Base-by-base conservation (phyloP, 2,888 invertebrate genomes). In the Colostygia pectinataria region DNA sequence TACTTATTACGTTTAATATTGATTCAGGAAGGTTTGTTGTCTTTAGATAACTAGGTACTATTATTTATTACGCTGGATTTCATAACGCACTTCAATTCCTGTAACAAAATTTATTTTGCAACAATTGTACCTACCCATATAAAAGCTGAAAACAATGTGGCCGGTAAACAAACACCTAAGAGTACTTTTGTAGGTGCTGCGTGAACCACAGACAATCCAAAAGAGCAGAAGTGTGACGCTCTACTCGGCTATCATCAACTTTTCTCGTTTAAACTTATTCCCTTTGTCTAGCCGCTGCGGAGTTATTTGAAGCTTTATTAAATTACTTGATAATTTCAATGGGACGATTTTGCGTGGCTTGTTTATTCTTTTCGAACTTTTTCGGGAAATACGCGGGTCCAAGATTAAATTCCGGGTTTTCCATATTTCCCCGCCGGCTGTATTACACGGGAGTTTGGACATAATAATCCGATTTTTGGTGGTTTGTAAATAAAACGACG, bases 191-290 rank as follows among this genome's bases (percentile, higher is more conserved):
- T 20, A 20, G 15, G 10, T 20, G 18, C 9, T 9, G 33, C 10
- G 10, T 9, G n/a, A 32, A 9, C 1, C 38, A 38, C 38, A 38
- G 13, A 20, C 39, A 40, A 23, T 36, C 24, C 23, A 9, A 14
- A 36, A 29, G 13, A 32, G 32, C 25, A 29, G 42, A 29, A 43
- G 24, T 39, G 45, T 40, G 40, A 41, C 44, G 25, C 27, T 28
- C 37, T 45, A 33, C 39, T 41, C 57, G 53, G 51, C 64, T 63
- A 65, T 63, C 69, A 58, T 53, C 63, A 87, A 87, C 81, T 87
- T 87, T 86, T 84, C 87, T 86, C 85, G 83, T 84, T 84, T 81
- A 83, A 83, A 84, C 80, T 83, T 87, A 82, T 80, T 86, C 71
- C 77, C 80, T 79, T 85, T 85, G 84, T 86, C 84, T 83, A 76